Evolutionary conservation across 2,113 vertebrate species (phyloP).

Genomic region (Elgaria multicarinata): DNA sequence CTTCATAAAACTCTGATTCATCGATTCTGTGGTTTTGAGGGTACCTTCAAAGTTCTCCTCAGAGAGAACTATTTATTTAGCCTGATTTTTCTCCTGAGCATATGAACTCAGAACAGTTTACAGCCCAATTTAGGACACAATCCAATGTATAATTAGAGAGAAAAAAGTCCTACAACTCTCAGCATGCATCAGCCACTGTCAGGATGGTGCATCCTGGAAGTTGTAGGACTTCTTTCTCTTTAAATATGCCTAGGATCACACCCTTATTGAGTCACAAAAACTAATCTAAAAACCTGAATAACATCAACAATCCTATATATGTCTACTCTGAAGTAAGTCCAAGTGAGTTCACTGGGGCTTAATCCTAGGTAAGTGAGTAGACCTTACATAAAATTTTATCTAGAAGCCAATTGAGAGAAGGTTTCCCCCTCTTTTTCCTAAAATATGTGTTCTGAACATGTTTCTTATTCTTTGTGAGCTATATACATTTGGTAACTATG

Average conservation of each 20-base stretch:
- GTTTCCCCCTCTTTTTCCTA: background rate
- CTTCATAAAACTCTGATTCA: background rate
- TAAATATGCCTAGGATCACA: background rate
- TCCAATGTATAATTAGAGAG: no score
- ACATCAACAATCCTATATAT: background rate
- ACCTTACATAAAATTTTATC: background rate
- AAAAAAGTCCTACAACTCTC: no score
- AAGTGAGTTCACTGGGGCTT: background rate
- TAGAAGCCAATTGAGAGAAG: background rate
- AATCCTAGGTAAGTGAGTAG: no score
- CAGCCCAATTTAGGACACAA: no score
- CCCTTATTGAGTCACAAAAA: background rate
- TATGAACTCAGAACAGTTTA: background rate
- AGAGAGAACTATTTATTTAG: background rate
- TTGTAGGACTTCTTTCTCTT: no score
- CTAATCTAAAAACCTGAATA: background rate
- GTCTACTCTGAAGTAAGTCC: background rate
- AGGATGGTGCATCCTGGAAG: no score
- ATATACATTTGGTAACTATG: background rate
- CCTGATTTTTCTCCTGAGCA: background rate
- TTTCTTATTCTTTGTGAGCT: background rate
- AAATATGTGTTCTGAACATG: background rate
- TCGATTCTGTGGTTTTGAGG: background rate
- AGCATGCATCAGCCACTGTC: no score
- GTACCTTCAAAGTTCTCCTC: background rate